Base-by-base conservation (phyloP, 2,888 invertebrate genomes). In the Drosophila mayaguana region DNA sequence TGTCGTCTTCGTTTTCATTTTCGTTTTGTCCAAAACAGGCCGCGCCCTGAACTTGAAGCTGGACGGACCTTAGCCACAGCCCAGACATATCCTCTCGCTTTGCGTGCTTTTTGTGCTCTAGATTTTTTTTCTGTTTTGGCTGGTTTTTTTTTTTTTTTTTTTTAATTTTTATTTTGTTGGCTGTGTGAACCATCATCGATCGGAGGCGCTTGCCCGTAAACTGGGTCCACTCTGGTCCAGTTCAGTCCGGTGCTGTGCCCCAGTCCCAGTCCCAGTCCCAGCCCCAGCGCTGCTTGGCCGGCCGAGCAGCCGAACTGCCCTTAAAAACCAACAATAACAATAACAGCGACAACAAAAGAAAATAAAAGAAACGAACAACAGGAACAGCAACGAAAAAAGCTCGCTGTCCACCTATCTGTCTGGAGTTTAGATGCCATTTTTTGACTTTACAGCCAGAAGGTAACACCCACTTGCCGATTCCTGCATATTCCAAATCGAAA, bases 391-490 rank as follows among this genome's bases (percentile, higher is more conserved):
- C 45, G 61, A 53, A 63, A 67, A 53, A 75, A 75, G 62, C 50
- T 22, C 22, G 80, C 82, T 86, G 86, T 86, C 85, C 85, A 89
- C 89, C 89, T 83, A 88, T 86, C 80, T 88, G 80, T 87, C 84
- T 85, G 88, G 85, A 64, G 70, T 77, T 85, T 82, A 84, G 84
- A 88, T 82, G 82, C 89, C 90, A 90, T 90, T 89, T 90, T 90
- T 84, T 80, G 91, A 88, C 83, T 91, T 91, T 91, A 91, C 91
- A 88, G 91, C 91, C 90, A 83, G 81, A 89, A 87, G 91, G 91
- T 78, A 90, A 91, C 91, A 91, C 91, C 91, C 91, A 91, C 91
- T 89, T 90, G 78, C 83, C 71, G 83, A 84, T 73, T 76, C 84
- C 68, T 70, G 75, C 69, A 75, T 71, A 68, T 77, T 62, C 71